Evolutionary conservation across 2,797 vertebrate genomes (phyloP).

Genomic region (Rhinatrema bivittatum): DNA sequence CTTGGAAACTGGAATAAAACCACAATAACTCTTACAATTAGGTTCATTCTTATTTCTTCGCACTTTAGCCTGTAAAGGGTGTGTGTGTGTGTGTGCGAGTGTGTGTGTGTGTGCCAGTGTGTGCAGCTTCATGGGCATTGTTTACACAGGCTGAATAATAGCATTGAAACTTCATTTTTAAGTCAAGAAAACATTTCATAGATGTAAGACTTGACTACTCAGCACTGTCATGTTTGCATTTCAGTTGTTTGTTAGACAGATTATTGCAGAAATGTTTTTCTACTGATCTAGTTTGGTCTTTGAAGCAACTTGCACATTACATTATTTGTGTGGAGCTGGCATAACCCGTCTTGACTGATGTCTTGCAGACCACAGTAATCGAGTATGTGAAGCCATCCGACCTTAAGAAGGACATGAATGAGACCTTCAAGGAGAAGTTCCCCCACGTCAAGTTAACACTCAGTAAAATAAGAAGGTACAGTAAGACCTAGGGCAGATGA

Average conservation of each 20-base stretch:
- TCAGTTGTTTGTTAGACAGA: too few relatives aligned
- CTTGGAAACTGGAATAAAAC: accelerated
- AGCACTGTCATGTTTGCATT: too few relatives aligned
- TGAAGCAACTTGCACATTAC: not conserved
- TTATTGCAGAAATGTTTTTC: too few relatives aligned
- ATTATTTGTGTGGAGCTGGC: not conserved
- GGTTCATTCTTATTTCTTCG: too few relatives aligned
- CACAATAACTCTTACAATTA: not conserved
- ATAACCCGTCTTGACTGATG: too few relatives aligned
- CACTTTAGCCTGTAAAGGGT: too few relatives aligned
- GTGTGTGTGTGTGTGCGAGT: too few relatives aligned
- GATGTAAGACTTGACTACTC: too few relatives aligned
- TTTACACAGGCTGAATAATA: not conserved
- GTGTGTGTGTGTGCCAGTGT: too few relatives aligned
- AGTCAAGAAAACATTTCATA: too few relatives aligned
- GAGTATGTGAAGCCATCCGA: slow-evolving; percentile 98
- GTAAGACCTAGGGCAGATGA: accelerated
- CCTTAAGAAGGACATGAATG: slow-evolving; percentile 98
- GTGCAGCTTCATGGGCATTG: too few relatives aligned
- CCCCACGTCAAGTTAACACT: slow-evolving; percentile 92
- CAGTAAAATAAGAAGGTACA: slow-evolving; percentile 94
- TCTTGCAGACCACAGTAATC: slow-evolving; percentile 89
- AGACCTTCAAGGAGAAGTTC: slow-evolving; percentile 97
- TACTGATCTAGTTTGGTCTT: not conserved
- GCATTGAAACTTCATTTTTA: too few relatives aligned